Evolutionary conservation across 2,113 vertebrate species (phyloP).

Genomic region (Riparia riparia): DNA sequence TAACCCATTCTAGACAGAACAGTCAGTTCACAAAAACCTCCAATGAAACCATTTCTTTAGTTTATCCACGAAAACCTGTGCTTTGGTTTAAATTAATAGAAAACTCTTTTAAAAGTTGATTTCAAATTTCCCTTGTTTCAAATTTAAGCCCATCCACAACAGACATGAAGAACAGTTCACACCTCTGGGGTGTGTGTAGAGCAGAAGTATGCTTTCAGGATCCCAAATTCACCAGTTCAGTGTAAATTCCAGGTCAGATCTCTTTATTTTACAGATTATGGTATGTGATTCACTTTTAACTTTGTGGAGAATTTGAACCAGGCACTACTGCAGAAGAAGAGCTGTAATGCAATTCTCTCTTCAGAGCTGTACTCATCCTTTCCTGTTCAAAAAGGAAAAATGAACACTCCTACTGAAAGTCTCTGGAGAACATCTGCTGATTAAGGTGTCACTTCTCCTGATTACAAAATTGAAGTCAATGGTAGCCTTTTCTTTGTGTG

Average conservation of each 20-base stretch:
- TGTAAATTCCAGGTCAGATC: not conserved
- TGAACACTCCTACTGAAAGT: not conserved
- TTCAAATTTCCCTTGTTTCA: not conserved
- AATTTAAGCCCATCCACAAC: not conserved
- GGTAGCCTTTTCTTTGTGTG: not conserved
- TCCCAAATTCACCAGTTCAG: not conserved
- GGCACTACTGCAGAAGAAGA: not conserved
- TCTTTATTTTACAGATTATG: not conserved
- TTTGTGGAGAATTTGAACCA: not conserved
- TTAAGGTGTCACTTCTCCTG: not conserved
- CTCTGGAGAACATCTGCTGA: not conserved
- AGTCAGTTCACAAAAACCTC: not conserved
- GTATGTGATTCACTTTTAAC: not conserved
- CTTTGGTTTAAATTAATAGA: not conserved
- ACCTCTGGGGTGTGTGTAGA: accelerated
- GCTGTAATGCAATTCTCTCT: not conserved
- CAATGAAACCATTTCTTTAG: not conserved
- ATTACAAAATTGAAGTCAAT: not conserved
- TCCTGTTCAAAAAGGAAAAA: not conserved
- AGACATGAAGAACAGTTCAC: not conserved
- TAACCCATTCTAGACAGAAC: not conserved
- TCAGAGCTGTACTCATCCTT: not conserved
- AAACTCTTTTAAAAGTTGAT: not conserved
- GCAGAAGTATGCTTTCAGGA: not conserved
- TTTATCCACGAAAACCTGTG: not conserved